Evolutionary conservation across 2,113 vertebrate genomes (phyloP), one percentile per base, ranked within the genome.

Genomic region (Smithornis capensis): DNA sequence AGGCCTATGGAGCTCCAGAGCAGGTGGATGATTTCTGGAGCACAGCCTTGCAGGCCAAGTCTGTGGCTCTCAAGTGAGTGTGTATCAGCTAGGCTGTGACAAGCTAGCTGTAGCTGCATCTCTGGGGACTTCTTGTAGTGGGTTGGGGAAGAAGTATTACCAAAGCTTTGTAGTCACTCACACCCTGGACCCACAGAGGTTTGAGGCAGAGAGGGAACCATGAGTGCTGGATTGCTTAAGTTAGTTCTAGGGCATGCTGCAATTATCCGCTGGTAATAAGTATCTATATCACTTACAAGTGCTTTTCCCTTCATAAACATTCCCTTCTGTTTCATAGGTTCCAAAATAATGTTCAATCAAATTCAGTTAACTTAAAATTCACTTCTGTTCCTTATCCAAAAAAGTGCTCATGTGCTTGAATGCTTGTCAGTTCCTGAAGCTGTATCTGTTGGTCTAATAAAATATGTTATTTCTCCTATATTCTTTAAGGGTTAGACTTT

Each of bases 1-100:
- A 99, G 27, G 99, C 99, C 80, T 99, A 99, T 19, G 99, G 98
- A 59, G 99, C 99, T 95, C 99, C 99, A 2, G 99, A 99, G 97
- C 98, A 99, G 83, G 98, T 99, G 82, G 98, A 99, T 27, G 99
- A 99, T 97, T 99, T 99, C 98, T 99, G 99, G 99, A 99, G 99
- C 97, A 99, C 99, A 7, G 99, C 99, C 45, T 98, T 99, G 68
- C 99, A 99, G 98, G 98, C 98, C 92, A 99, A 99, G 97, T 99
- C 99, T 52, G 98, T 99, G 65, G 99, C 99, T 93, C 99, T 99
- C 97, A 99, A 99, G 99, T 99, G 98, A 96, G 98, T 97, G 65
- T 83, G 45, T 38, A 50, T 35, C 38, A 40, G 44, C 14, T 45
- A 33, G 29, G 18, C 55, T 73, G 5, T 57, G 69, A 35, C 4